Evolutionary conservation across 2,888 invertebrate genomes (phyloP).

Genomic region (Euplexia lucipara): DNA sequence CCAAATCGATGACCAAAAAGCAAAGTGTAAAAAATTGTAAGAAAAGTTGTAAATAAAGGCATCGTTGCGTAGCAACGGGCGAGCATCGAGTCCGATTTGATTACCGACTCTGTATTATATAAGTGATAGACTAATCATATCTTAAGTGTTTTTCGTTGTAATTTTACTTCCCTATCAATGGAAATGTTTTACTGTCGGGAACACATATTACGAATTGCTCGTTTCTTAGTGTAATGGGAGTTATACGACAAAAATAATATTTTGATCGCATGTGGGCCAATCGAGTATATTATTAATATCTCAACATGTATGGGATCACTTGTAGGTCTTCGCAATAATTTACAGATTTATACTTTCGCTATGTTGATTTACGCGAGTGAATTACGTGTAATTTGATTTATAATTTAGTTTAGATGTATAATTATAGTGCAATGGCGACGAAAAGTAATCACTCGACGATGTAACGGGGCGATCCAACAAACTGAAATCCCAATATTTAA

Average conservation of each 20-base stretch:
- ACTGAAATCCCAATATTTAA: conserved; percentile 39
- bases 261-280: conserved; percentile 85
- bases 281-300: conserved; percentile 84
- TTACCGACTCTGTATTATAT: conserved; percentile 67
- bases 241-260: conserved; percentile 75
- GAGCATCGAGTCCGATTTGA: conserved; percentile 66
- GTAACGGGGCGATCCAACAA: conserved; percentile 42
- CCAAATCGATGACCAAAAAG: conserved; percentile 87
- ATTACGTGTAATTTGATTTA: conserved; percentile 68
- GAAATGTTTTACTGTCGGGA: conserved; percentile 79
- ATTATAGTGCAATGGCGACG: conserved; percentile 50
- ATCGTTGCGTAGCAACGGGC: conserved; percentile 80
- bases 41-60: conserved; percentile 76
- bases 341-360: conserved; percentile 73
- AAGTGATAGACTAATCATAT: conserved; percentile 88
- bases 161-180: conserved; percentile 77
- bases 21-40: conserved; percentile 73
- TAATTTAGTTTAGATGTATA: conserved; percentile 69
- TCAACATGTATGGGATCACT: conserved; percentile 87
- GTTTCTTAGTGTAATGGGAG: conserved; percentile 74
- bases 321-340: conserved; percentile 83
- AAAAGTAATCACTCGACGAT: conserved; percentile 41
- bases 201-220: conserved; percentile 78
- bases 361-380: conserved; percentile 65
- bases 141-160: conserved; percentile 86